Base-by-base conservation (phyloP, 35 echinoderm and acorn worm genomes). In the Hemicentrotus pulcherrimus region DNA sequence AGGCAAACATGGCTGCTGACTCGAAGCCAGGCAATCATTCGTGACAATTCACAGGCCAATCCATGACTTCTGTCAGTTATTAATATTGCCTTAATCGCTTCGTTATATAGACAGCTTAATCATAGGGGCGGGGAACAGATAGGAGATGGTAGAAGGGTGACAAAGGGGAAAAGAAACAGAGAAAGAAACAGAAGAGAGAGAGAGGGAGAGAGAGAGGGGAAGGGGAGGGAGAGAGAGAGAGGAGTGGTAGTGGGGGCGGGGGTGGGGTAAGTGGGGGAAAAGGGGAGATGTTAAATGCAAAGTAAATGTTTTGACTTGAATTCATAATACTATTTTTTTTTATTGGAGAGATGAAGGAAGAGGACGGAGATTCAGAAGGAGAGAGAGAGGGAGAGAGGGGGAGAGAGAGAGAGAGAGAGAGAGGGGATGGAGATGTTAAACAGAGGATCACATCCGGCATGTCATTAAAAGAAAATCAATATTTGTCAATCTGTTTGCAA, bases 1-100 rank as follows among this genome's bases (percentile, higher is more conserved):
- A 28, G 45, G 48, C 91, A 93, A 93, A 93, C 91, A 93, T 93
- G 48, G 91, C 91, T 47, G 46, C 91, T 58, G 91, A 93, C 46
- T 93, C 91, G 32, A 41, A 90, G 32, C 91, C 91, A 48, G 48
- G 46, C 91, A 48, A 32, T 58, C 91, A 48, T n/a, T 93, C 91
- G 46, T 93, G 88, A 90, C 88, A 90, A 90, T 59, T 90, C 32
- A 90, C 16, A 10, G 24, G 32, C 1, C 46, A 90, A 33, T 90
- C 88, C 46, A 33, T 47, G 88, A 90, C 32, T 90, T 90, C 46
- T 90, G 32, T 90, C 32, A 41, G 46, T 90, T 90, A 90, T 90
- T 90, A 90, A 33, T 47, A 90, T 41, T 90, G 46, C 91, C 48
- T 47, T 93, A 93, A 93, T 58, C 48, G 91, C 30, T 93, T 93